A percentile compares a stretch with the other conserved stretches of the same genome.
Conservation (phyloP, 2,113 vertebrate genomes). For the Tenebrosternarchus preto region DNA sequence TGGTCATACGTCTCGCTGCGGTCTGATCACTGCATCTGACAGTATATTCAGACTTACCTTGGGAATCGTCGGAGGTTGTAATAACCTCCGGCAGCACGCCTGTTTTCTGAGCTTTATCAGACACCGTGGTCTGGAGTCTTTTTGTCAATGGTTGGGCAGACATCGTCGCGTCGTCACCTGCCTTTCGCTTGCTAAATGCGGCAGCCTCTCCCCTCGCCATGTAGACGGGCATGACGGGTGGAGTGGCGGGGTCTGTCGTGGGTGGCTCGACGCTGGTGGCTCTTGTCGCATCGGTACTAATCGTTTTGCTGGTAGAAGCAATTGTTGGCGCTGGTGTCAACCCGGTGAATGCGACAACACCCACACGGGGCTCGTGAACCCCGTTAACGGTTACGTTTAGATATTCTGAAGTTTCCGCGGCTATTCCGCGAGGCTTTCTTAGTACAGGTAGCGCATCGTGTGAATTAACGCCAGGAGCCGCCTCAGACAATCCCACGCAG, state of each 20-base stretch:
- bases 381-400: slow-evolving; percentile 26
- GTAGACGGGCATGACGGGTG: slow-evolving; percentile 35
- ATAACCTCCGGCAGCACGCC: slow-evolving; percentile 51
- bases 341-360: slow-evolving; percentile 48
- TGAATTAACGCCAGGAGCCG: slow-evolving; percentile 65
- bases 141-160: slow-evolving; percentile 50
- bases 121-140: slow-evolving; percentile 63
- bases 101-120: slow-evolving; percentile 47
- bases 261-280: slow-evolving; percentile 50
- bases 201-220: background rate
- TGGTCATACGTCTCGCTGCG: background rate
- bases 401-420: slow-evolving; percentile 47
- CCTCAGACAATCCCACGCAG: slow-evolving; percentile 66
- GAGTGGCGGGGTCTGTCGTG: slow-evolving; percentile 25
- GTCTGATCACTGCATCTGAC: background rate
- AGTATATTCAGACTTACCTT: slow-evolving; percentile 69
- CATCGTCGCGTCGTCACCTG: background rate
- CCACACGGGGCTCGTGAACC: slow-evolving; percentile 51
- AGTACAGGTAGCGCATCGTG: slow-evolving; percentile 62
- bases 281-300: slow-evolving; percentile 36
- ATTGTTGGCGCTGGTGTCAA: slow-evolving; percentile 52
- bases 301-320: too few species aligned
- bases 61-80: slow-evolving; percentile 60
- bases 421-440: slow-evolving; percentile 60
- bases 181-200: background rate